These are phyloP conservation scores for Tachystola acroxantha DNA, from an alignment of 2,888 invertebrate species.

Conservation along the genomic window DNA sequence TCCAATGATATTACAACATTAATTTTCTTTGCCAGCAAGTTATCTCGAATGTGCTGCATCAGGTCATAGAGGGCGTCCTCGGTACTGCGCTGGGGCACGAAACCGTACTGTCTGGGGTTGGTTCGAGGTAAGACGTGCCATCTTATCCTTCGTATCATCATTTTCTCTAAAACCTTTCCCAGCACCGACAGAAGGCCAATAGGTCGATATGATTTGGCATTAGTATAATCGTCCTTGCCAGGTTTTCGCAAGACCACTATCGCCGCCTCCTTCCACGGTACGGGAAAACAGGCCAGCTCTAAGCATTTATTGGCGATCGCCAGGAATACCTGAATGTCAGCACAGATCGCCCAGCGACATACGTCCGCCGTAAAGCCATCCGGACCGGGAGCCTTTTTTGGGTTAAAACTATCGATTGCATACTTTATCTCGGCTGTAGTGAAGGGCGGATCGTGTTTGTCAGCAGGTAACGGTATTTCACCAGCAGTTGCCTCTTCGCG, in stretches of 20 bases:
- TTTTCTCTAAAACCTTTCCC: constrained; percentile 15
- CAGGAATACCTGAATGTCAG: constrained; percentile 2
- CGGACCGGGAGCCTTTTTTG: constrained; percentile 12
- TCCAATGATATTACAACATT: too few relatives aligned
- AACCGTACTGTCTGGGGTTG: too few relatives aligned
- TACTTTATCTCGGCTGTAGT: constrained; percentile 4
- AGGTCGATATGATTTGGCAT: too few relatives aligned
- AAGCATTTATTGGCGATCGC: constrained; percentile 9
- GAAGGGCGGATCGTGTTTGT: constrained; percentile 8
- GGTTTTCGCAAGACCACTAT: background rate
- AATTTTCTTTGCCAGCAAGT: too few relatives aligned
- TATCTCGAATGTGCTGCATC: too few relatives aligned
- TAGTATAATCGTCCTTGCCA: background rate
- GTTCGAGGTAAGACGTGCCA: background rate
- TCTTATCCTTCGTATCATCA: constrained; percentile 7
- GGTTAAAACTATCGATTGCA: constrained; percentile 4
- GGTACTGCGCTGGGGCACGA: too few relatives aligned
- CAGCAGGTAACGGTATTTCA: background rate
- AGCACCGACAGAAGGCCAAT: too few relatives aligned
- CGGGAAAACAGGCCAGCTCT: too few relatives aligned
- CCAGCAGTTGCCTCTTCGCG: background rate
- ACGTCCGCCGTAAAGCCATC: constrained; percentile 14
- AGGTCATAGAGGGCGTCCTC: too few relatives aligned
- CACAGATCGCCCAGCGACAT: constrained; percentile 1
- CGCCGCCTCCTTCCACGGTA: too few relatives aligned